These are phyloP conservation scores for Trichosurus vulpecula DNA, from an alignment of 2,797 vertebrate species.

Conservation along the genomic window DNA sequence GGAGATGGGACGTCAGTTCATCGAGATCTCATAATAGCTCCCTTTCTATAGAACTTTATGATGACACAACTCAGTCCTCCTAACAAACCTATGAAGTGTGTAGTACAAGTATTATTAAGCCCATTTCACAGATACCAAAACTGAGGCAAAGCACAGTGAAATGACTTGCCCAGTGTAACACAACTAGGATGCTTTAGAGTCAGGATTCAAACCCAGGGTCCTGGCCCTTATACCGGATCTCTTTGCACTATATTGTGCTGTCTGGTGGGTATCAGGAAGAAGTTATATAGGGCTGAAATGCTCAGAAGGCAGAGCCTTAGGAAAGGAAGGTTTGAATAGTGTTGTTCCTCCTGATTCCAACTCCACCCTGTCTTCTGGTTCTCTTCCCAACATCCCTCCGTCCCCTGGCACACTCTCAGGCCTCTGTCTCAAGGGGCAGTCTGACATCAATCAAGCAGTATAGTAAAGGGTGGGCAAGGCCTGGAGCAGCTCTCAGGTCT, in stretches of 20 bases:
- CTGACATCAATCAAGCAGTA: background rate
- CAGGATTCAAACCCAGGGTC: background rate
- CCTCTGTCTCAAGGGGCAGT: background rate
- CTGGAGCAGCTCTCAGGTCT: background rate
- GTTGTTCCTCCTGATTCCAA: background rate
- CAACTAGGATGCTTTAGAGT: background rate
- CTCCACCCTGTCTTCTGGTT: background rate
- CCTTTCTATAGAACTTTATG: background rate
- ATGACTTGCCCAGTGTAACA: background rate
- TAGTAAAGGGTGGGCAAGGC: background rate
- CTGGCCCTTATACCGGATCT: background rate
- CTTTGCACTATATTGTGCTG: background rate
- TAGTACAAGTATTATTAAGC: background rate
- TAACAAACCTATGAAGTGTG: background rate
- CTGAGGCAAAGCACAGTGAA: background rate
- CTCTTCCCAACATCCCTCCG: background rate
- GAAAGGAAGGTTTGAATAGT: background rate
- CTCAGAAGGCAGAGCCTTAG: background rate
- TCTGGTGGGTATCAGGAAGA: background rate
- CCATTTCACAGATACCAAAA: background rate
- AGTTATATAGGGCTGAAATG: background rate
- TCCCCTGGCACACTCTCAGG: background rate
- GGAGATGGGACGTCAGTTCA: background rate
- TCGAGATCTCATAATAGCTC: background rate
- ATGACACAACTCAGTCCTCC: background rate